A percentile compares a stretch with the other conserved stretches of the same genome.
Conservation (phyloP, 2,888 invertebrate species). For the Coremacera marginata region DNA sequence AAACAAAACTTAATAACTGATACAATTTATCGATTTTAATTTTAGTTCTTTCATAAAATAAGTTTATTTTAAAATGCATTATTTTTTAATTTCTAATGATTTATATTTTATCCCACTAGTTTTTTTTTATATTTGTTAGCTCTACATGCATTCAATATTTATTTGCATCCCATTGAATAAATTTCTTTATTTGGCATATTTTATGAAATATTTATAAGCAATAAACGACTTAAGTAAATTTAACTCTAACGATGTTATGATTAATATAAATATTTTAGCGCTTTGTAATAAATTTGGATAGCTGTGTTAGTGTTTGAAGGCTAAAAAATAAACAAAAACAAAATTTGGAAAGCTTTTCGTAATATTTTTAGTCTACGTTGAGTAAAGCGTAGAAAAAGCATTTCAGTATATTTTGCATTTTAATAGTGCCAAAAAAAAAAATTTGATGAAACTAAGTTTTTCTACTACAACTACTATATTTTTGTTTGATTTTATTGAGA, state of each 20-base stretch:
- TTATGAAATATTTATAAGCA: not conserved
- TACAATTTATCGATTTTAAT: not conserved
- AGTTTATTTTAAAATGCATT: not conserved
- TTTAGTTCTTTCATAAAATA: not conserved
- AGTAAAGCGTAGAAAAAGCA: too few relatives aligned
- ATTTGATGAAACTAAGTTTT: too few relatives aligned
- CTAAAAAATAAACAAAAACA: not conserved
- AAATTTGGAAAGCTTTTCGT: not conserved
- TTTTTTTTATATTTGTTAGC: not conserved
- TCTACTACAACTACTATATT: too few relatives aligned
- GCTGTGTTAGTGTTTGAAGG: too few relatives aligned
- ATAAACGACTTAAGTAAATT: not conserved
- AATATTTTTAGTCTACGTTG: too few relatives aligned
- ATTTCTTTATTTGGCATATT: not conserved
- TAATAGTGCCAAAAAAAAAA: too few relatives aligned
- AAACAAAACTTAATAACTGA: slow-evolving; percentile 24
- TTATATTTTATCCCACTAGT: not conserved
- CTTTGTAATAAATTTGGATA: not conserved
- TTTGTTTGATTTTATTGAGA: too few relatives aligned
- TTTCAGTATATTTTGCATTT: too few relatives aligned
- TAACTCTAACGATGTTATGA: not conserved
- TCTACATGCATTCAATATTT: not conserved
- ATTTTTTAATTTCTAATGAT: not conserved
- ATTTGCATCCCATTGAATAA: slow-evolving; percentile 5
- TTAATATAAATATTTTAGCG: not conserved